phyloP scores from a whole-genome alignment of 2,113 vertebrate genomes.

The Prunella himalayana region DNA sequence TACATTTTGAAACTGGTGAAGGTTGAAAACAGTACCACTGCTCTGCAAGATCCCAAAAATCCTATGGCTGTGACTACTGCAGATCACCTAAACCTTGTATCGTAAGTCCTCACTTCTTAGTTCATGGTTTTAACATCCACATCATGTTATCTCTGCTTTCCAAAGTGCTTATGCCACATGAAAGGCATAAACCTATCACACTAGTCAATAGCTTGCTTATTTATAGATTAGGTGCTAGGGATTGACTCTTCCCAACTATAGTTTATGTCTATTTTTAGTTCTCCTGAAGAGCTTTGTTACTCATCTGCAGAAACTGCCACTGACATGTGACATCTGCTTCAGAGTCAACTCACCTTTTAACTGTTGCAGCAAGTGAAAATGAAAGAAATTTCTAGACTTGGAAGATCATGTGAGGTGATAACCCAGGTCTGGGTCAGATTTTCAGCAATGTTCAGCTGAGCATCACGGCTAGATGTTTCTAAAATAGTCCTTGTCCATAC shows the following conservation, averaged over 20 bases:
- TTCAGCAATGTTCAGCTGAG: not conserved
- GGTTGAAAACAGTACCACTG: not conserved
- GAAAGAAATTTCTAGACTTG: not conserved
- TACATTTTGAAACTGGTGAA: not conserved
- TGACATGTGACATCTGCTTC: not conserved
- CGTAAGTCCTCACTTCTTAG: not conserved
- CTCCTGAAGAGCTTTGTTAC: not conserved
- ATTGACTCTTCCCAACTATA: not conserved
- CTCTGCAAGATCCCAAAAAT: not conserved
- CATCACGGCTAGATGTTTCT: not conserved
- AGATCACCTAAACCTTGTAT: not conserved
- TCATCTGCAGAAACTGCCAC: slow-evolving; percentile 1
- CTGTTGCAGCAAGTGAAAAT: not conserved
- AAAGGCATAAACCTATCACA: not conserved
- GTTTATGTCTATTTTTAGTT: slow-evolving; percentile 22
- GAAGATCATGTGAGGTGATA: not conserved
- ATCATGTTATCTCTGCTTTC: not conserved
- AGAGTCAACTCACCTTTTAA: not conserved
- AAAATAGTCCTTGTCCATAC: not conserved
- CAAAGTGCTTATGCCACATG: not conserved
- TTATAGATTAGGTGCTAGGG: not conserved
- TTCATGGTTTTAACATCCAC: not conserved
- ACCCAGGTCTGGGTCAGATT: not conserved
- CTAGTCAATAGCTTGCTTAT: not conserved
- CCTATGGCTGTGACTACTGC: not conserved